A percentile compares a stretch with the other conserved stretches of the same genome.
Evolutionary conservation across 2,888 invertebrate genomes (phyloP).

Genomic region (Xylota segnis): DNA sequence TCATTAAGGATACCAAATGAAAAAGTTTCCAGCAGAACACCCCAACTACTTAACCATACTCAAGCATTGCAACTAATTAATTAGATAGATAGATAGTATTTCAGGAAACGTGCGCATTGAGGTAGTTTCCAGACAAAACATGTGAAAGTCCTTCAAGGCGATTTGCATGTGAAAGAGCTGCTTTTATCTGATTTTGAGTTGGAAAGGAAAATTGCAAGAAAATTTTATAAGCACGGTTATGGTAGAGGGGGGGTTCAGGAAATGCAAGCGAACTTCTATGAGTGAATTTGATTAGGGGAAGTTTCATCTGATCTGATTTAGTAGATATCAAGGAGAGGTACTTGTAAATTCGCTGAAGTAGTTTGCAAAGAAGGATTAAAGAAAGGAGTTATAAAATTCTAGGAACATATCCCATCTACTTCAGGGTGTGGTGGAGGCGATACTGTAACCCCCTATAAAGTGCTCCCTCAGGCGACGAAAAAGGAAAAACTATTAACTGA

Average conservation of each 20-base stretch:
- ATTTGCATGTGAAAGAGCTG: not conserved
- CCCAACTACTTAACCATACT: not conserved
- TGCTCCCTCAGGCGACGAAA: too few relatives aligned
- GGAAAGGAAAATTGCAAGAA: not conserved
- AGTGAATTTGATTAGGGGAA: not conserved
- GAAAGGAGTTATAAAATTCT: too few relatives aligned
- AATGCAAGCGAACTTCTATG: too few relatives aligned
- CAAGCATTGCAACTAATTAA: not conserved
- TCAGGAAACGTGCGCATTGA: not conserved
- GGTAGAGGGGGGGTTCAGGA: too few relatives aligned
- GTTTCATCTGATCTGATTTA: not conserved
- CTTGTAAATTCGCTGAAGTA: too few relatives aligned
- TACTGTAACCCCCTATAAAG: too few relatives aligned
- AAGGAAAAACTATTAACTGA: too few relatives aligned
- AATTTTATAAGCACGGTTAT: not conserved
- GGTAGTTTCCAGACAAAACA: not conserved
- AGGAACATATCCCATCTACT: too few relatives aligned
- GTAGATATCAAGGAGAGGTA: not conserved
- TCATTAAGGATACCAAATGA: not conserved
- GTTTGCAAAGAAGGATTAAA: too few relatives aligned
- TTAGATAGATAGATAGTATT: conserved; percentile 6
- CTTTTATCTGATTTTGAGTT: not conserved
- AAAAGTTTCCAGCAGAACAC: not conserved
- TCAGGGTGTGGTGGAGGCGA: too few relatives aligned
- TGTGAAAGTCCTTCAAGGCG: not conserved